Evolutionary conservation across 2,113 vertebrate genomes (phyloP), one percentile per base, ranked within the genome.

Genomic region (Myotis lucifugus): DNA sequence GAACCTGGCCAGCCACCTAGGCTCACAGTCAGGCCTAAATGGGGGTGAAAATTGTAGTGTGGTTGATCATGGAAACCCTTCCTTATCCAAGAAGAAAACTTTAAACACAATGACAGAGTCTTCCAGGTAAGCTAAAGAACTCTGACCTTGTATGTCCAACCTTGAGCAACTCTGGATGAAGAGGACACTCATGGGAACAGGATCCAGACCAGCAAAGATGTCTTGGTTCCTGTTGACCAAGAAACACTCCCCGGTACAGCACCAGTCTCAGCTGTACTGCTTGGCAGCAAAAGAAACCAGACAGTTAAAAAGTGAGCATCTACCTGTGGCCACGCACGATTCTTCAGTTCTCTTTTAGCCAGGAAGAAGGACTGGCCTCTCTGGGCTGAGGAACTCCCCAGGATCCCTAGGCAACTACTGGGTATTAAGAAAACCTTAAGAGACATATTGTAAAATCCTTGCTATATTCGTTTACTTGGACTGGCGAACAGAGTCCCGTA

Each of bases 401-500:
- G 52, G 1, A 29, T 77, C 76, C 32, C 84, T 70, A 56, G 34
- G 82, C 13, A n/a, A 23, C 46, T 56, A 3, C 18, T 74, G 13
- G 1, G 6, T 59, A 23, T 8, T 56, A 23, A 84, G 34, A 8
- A 56, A 74, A 23, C 9, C 27, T 15, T 23, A 78, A 48, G 19
- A 83, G 23, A 95, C 5, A 67, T 1, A 79, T n/a, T 72, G 66
- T 67, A 82, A 81, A 74, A 72, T 67, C 11, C 37, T 90, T 67
- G 2, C 11, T 69, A 37, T 73, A 3, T 73, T 81, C 29, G 7
- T 91, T 67, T 90, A 18, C 34, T 29, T 29, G 12, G 18, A 25
- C 9, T 29, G 1, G 10, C 52, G 18, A 59, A 77, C 14, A 40
- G 82, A n/a, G 1, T 19, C 6, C 14, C 25, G 37, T 8, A 67